phyloP scores from a whole-genome alignment of 2,113 vertebrate species.

The Mormyrus lacerda region DNA sequence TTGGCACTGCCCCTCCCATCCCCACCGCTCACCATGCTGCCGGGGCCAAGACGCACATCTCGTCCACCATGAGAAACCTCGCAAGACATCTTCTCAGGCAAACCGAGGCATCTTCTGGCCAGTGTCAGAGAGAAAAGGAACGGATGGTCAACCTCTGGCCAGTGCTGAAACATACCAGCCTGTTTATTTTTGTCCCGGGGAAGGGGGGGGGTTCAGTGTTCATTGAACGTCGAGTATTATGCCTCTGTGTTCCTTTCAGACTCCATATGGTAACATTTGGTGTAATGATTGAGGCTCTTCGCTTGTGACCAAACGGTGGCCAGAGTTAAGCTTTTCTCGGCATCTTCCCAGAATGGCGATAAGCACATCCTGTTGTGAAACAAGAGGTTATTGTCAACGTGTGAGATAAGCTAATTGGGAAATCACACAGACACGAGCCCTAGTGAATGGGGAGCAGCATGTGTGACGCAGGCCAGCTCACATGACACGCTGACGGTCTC shows the following conservation, averaged over 20 bases:
- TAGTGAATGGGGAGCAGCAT: background rate
- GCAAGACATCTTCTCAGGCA: constrained; percentile 25
- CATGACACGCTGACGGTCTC: background rate
- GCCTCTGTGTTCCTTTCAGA: background rate
- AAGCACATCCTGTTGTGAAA: background rate
- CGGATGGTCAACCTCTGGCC: background rate
- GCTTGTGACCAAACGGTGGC: background rate
- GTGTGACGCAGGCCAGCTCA: background rate
- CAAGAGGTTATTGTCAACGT: background rate
- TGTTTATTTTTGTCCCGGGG: background rate
- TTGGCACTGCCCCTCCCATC: background rate
- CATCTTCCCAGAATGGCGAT: background rate
- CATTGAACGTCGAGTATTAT: background rate
- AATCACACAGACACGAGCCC: background rate
- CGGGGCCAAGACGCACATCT: background rate
- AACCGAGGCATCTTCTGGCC: constrained; percentile 28
- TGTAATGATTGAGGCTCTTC: background rate
- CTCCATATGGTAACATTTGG: background rate
- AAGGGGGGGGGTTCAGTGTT: background rate
- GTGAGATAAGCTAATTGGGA: background rate
- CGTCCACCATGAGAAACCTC: constrained; percentile 32
- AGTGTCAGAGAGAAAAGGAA: constrained; percentile 26
- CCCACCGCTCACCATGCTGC: background rate
- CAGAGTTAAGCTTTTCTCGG: background rate
- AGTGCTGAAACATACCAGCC: background rate